Base-by-base conservation (phyloP, 2,113 vertebrate genomes). In the Eleginops maclovinus region DNA sequence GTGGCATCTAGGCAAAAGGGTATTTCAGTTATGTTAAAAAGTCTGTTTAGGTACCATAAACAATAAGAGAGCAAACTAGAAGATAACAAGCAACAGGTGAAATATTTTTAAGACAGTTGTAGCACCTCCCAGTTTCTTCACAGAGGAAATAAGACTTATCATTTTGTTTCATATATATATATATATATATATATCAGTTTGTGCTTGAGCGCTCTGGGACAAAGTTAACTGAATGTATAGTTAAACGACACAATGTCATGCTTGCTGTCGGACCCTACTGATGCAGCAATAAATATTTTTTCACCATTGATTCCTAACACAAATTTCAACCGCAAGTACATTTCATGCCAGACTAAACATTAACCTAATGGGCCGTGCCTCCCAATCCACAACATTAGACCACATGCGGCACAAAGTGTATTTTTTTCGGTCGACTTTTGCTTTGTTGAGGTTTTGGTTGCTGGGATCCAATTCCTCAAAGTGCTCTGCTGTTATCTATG, bases 11-110 rank as follows among this genome's bases (percentile, higher is more conserved):
- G 54, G 56, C 43, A 50, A 70, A 66, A 16, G 36, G 73, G 77
- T 77, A 60, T 82, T 55, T 67, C n/a, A 59, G 47, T 62, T 22
- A 46, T n/a, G 65, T 54, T 66, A 65, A 31, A 71, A 26, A 44
- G 54, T 51, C 36, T 31, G 66, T 86, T 81, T 82, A 70, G 46
- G 51, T 61, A 36, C 49, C 44, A 72, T 79, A 77, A 85, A 85
- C 62, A 75, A 58, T 14, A 19, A 66, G 15, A 46, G 41, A 67
- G 26, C 7, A 41, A 16, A 69, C 13, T 43, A 49, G 54, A 2
- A 47, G 64, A 54, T 58, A 73, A 72, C 16, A 13, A 82, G 61
- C 14, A 60, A 68, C 7, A 58, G 13, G 65, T 69, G 4, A 13
- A 65, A 75, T 15, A 61, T 53, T 71, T 79, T 54, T 17, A 64